These are phyloP conservation scores for Ptychadena robeensis DNA, from an alignment of 2,797 vertebrate species.

Conservation along the genomic window DNA sequence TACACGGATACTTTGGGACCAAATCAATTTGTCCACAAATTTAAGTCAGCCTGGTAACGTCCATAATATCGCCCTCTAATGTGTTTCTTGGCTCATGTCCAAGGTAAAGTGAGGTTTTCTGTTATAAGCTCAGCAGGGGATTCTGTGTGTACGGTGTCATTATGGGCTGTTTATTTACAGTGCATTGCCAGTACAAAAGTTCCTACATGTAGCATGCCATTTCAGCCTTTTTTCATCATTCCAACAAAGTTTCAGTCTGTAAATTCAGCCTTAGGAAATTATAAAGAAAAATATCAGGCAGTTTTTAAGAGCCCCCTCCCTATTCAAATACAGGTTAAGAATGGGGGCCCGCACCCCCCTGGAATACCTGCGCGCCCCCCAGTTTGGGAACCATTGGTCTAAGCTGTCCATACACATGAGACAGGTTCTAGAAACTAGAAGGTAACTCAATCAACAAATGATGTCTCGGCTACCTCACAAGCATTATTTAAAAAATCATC, in stretches of 20 bases:
- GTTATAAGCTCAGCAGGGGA: background rate
- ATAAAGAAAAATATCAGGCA: background rate
- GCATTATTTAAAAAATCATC: background rate
- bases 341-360: no score
- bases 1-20: no score
- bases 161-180: background rate
- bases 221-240: background rate
- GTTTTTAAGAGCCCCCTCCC: background rate
- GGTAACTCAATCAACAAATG: background rate
- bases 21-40: no score
- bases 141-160: background rate
- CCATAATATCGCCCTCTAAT: no score
- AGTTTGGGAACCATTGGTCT: no score
- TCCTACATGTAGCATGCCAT: background rate
- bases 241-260: background rate
- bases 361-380: no score
- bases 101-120: no score
- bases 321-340: no score
- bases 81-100: no score
- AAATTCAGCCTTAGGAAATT: background rate
- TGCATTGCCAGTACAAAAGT: background rate
- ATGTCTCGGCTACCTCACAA: background rate
- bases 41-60: no score
- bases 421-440: background rate
- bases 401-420: background rate